These are phyloP conservation scores for Thymelicus acteon DNA, from an alignment of 2,888 invertebrate species.

Conservation along the genomic window DNA sequence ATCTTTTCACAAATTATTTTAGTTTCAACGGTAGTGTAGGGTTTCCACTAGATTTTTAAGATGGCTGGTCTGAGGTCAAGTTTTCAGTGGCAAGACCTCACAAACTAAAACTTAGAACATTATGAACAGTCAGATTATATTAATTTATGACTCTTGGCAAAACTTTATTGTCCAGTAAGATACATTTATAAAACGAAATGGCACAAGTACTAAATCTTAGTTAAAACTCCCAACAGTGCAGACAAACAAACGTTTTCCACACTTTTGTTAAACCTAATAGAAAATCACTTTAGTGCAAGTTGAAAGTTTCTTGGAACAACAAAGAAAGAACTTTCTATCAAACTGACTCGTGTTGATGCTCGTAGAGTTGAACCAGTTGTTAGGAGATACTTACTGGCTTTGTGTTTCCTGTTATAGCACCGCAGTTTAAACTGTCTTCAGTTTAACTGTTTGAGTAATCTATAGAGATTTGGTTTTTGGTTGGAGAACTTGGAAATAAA, in stretches of 20 bases:
- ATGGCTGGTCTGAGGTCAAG: too few relatives aligned
- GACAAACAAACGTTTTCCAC: not conserved
- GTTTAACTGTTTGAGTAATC: not conserved
- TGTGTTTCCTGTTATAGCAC: not conserved
- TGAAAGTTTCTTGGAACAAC: not conserved
- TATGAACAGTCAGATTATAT: too few relatives aligned
- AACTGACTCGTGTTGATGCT: not conserved
- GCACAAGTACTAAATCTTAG: not conserved
- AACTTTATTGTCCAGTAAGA: too few relatives aligned
- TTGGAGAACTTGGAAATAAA: too few relatives aligned
- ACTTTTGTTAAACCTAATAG: constrained; percentile 1
- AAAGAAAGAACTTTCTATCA: constrained; percentile 11
- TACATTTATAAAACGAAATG: not conserved
- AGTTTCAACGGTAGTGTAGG: too few relatives aligned
- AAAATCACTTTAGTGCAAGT: constrained; percentile 4
- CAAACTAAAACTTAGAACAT: too few relatives aligned
- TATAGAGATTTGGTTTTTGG: not conserved
- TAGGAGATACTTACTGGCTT: not conserved
- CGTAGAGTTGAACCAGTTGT: too few relatives aligned
- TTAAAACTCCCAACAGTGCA: constrained; percentile 1
- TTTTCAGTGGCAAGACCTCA: too few relatives aligned
- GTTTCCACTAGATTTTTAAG: too few relatives aligned
- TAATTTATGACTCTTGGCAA: too few relatives aligned
- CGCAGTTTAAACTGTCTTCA: not conserved
- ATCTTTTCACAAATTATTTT: too few relatives aligned